phyloP scores from a whole-genome alignment of 2,888 invertebrate species.

The Papilio demoleus region DNA sequence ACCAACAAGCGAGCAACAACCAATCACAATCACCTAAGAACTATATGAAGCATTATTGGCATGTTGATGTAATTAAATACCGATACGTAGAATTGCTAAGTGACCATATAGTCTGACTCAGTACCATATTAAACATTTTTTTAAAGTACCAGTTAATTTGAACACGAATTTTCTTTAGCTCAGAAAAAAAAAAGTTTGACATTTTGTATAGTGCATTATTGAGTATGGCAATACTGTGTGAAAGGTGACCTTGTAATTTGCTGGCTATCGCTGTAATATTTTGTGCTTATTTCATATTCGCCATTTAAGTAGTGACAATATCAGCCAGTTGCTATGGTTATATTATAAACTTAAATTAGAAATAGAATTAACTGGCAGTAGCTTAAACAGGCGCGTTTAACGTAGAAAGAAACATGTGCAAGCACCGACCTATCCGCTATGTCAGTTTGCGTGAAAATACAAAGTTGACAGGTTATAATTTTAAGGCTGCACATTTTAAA shows the following conservation, averaged over 20 bases:
- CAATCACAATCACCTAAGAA: constrained; percentile 30
- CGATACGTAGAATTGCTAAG: not conserved
- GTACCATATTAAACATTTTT: not conserved
- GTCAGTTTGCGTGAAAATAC: not conserved
- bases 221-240: not conserved
- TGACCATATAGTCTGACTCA: not conserved
- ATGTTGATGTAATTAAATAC: not conserved
- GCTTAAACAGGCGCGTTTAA: no score
- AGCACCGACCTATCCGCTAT: no score
- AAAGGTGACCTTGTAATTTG: no score
- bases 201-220: not conserved
- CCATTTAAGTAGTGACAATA: no score
- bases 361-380: no score
- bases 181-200: not conserved
- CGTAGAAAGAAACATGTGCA: no score
- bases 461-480: not conserved
- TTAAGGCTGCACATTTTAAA: not conserved
- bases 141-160: not conserved
- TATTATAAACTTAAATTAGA: no score
- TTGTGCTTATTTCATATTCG: no score
- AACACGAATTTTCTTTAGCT: not conserved
- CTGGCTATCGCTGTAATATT: no score
- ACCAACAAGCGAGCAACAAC: constrained; percentile 17
- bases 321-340: no score
- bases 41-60: not conserved